Evolutionary conservation across 2,888 invertebrate species (phyloP), one percentile per base, ranked within the genome.

Genomic region (Clunio marinus): DNA sequence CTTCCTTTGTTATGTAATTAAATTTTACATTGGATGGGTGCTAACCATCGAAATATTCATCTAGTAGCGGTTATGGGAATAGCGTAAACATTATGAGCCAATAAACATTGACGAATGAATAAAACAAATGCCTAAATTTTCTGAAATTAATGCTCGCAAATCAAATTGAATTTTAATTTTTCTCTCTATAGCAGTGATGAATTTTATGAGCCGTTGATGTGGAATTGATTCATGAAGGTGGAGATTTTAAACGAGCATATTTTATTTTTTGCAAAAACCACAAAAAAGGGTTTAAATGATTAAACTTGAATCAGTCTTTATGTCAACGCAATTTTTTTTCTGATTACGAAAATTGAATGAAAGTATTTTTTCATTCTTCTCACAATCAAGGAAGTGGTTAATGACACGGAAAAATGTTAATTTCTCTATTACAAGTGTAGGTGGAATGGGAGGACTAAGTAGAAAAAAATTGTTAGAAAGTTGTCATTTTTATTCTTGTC

Each of bases 341-440:
- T n/a, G n/a, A n/a, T n/a, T n/a, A n/a, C n/a, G n/a, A n/a, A n/a
- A n/a, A n/a, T n/a, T n/a, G n/a, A n/a, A n/a, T n/a, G n/a, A n/a
- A n/a, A 41, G 41, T 15, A 41, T 41, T 10, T 5, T 41, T 15
- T 2, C 41, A 41, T 13, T 41, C 15, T 41, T 5, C 2, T 41
- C 15, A 15, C 41, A 32, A n/a, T n/a, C 41, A 10, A n/a, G 2
- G 41, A 41, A 25, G 25, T 37, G 20, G 22, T 62, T 62, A 62
- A 37, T 62, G 62, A 62, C 41, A 24, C 62, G 62, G 62, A 62
- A 62, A 62, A 62, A 41, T 62, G 37, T 62, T 13, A 24, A n/a
- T 10, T 58, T 58, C 15, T 58, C 10, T 51, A 8, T 20, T n/a
- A n/a, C n/a, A n/a, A n/a, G n/a, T n/a, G n/a, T n/a, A n/a, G n/a